Percentiles rank a stretch among this genome's conserved stretches.
Conservation (phyloP, 2,113 vertebrate genomes). For the Leptobrachium leishanense region DNA sequence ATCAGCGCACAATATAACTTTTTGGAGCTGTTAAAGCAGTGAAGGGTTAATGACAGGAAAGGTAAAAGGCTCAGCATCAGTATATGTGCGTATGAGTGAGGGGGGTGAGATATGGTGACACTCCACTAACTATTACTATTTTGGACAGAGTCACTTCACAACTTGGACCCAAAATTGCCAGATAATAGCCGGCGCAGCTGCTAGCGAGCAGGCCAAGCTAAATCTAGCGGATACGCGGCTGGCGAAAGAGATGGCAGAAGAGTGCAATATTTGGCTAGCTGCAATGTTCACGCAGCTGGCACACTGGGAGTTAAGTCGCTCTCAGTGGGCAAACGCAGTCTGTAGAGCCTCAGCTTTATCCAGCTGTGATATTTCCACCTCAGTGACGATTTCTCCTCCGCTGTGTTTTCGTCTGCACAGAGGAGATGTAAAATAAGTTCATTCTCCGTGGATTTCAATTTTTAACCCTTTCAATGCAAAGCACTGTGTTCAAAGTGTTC, state of each 20-base stretch:
- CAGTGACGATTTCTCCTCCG: neutral
- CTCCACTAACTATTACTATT: conserved; percentile 23
- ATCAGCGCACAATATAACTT: too few relatives aligned
- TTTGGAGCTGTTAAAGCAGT: neutral
- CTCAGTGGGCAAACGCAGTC: conserved; percentile 12
- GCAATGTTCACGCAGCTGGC: conserved; percentile 15
- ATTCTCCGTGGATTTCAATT: neutral
- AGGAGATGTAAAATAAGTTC: neutral
- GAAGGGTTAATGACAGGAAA: neutral
- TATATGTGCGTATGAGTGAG: neutral
- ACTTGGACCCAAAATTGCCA: conserved; percentile 21
- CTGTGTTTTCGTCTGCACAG: neutral
- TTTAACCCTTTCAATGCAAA: neutral
- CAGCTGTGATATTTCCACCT: conserved; percentile 25
- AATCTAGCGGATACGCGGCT: conserved; percentile 24
- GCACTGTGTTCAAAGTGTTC: neutral
- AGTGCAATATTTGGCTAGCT: conserved; percentile 18
- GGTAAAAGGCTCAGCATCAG: neutral
- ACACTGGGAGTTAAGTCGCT: conserved; percentile 24
- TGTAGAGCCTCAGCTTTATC: neutral
- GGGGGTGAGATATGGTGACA: neutral
- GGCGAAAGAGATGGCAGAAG: conserved; percentile 10
- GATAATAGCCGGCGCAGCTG: conserved; percentile 37
- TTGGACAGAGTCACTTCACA: neutral
- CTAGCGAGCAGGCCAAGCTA: conserved; percentile 14